These are phyloP conservation scores for Acanthosepion pharaonis DNA, from an alignment of 2,888 invertebrate species.

Conservation along the genomic window DNA sequence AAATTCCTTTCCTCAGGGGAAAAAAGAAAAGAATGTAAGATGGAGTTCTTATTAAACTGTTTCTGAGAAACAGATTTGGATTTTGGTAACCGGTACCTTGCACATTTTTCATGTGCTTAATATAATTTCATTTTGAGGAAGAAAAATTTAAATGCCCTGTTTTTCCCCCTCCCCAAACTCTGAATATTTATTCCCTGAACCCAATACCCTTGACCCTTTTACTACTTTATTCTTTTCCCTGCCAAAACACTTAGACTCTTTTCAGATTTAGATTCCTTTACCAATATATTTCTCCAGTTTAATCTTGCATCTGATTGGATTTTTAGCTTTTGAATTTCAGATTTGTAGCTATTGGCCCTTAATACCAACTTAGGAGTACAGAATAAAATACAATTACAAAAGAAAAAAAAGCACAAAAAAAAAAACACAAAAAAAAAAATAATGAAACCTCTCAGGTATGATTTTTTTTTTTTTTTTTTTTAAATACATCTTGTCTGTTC, in stretches of 20 bases:
- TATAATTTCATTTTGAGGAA: constrained; percentile 12
- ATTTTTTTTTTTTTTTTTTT: not conserved
- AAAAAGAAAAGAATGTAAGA: not conserved
- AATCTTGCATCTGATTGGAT: not conserved
- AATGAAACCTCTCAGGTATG: constrained; percentile 17
- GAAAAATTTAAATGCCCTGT: not conserved
- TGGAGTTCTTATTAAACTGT: not conserved
- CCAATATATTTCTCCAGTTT: not conserved
- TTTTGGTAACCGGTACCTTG: not conserved
- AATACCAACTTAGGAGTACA: not conserved
- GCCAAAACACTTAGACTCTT: not conserved
- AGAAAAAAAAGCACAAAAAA: not conserved
- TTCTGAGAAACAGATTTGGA: not conserved
- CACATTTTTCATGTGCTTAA: not conserved
- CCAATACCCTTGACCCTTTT: not conserved
- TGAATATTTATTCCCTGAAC: too few relatives aligned
- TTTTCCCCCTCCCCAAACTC: not conserved
- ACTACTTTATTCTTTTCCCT: not conserved
- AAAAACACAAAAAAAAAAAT: not conserved
- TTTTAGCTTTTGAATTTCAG: constrained; percentile 18
- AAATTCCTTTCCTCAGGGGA: not conserved
- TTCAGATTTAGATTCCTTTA: not conserved
- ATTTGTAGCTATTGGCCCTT: not conserved
- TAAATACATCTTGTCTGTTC: not conserved
- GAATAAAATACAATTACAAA: not conserved